Evolutionary conservation across 37 sponge, comb jelly and placozoan species (phyloP).

Genomic region (Trichoplax adhaerens): DNA sequence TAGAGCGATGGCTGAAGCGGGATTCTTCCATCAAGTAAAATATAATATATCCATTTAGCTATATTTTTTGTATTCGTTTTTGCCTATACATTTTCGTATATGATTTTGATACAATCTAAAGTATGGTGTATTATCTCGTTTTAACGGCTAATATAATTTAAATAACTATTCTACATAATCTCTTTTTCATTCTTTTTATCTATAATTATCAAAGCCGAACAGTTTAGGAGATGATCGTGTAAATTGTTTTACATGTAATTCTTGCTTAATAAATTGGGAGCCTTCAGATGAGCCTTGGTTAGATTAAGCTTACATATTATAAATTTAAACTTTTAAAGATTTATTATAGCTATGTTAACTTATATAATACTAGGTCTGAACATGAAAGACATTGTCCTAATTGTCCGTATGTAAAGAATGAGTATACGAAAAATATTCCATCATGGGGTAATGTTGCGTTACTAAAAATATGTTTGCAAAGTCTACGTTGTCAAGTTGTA

Average conservation of each 20-base stretch:
- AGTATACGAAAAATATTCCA: slow-evolving; percentile 43
- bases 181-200: too few relatives aligned
- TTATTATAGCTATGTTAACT: neutral
- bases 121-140: too few relatives aligned
- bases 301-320: neutral
- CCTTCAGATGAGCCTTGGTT: slow-evolving; percentile 44
- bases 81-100: too few relatives aligned
- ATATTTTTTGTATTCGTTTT: too few relatives aligned
- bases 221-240: slow-evolving; percentile 20
- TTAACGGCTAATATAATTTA: too few relatives aligned
- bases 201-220: too few relatives aligned
- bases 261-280: slow-evolving; percentile 42
- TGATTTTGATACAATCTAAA: neutral
- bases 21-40: too few relatives aligned
- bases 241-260: slow-evolving; percentile 32
- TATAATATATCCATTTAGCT: too few relatives aligned
- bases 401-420: slow-evolving; percentile 41
- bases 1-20: too few relatives aligned
- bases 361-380: slow-evolving; percentile 31
- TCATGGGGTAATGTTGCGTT: slow-evolving; percentile 2
- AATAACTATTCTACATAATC: too few relatives aligned
- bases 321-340: too few relatives aligned
- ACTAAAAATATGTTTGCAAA: too few relatives aligned
- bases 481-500: neutral
- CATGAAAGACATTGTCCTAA: slow-evolving; percentile 45